Base-by-base conservation (phyloP, 92 coral and sea anemone species). In the Virgularia gustaviana region DNA sequence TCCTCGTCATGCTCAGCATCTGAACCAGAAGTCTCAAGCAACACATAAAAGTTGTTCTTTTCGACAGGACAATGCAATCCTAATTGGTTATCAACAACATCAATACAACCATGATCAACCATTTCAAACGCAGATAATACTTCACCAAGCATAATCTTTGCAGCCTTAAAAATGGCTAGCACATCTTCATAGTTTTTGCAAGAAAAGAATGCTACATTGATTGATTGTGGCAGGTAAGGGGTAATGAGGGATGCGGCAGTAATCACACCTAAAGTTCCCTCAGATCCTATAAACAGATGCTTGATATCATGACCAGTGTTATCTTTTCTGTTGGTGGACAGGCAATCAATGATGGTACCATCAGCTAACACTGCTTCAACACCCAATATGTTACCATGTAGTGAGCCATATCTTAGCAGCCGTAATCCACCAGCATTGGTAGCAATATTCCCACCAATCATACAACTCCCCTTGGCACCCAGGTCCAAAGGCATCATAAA, bases 391-490 rank as follows among this genome's bases (percentile, higher is more conserved):
- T 73, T 94, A 43, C 99, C 99, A 65, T 94, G 99, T 34, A 94
- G 78, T 23, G 96, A 94, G 32, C 99, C 99, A 89, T 80, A 94
- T n/a, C 99, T 70, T 29, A 94, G 61, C 75, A 87, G 78, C 53
- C 96, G 70, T 44, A 94, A 61, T 5, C 99, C 99, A 1, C 96
- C 99, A 16, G 99, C 99, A 74, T 94, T 94, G 23, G 99, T 94
- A 16, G 99, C 80, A 33, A 94, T 77, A 68, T 94, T 94, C 8
- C 99, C 99, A 43, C 99, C 99, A 55, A 94, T 94, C 61, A 89
- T 91, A 64, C 99, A 94, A 47, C 99, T 91, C 70, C 98, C 98
- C 76, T 92, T 92, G 57, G 98, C 96, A 36, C 96, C 98, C 24
- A 92, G 63, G 76, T 92, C 98, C 49, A 92, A 78, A 15, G 98